Evolutionary conservation across 1,140 invertebrate genomes (phyloP).

Genomic region (Drosophila nannoptera): DNA sequence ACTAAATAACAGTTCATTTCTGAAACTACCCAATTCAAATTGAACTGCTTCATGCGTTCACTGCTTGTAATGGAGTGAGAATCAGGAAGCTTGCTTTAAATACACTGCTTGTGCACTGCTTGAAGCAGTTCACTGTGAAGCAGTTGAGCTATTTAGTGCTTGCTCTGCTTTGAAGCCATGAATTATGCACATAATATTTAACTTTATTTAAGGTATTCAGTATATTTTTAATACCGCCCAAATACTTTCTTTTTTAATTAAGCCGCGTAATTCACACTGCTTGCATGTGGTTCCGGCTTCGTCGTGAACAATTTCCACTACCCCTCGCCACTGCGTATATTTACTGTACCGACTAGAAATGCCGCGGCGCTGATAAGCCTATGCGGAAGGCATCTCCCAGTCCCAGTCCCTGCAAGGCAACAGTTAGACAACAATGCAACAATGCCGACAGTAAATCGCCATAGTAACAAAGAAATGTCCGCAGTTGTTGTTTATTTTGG

Average conservation of each 20-base stretch:
- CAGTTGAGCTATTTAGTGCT: too few species aligned
- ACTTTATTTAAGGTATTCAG: too few species aligned
- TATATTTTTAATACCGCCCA: too few species aligned
- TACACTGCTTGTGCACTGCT: too few species aligned
- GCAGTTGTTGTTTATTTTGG: conserved; percentile 74
- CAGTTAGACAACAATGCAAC: conserved; percentile 57
- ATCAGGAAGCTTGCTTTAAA: too few species aligned
- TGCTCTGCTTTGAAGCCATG: too few species aligned
- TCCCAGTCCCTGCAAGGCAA: conserved; percentile 51
- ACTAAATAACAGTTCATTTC: not conserved
- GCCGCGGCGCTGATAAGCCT: not conserved
- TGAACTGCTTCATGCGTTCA: not conserved
- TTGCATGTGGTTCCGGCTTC: not conserved
- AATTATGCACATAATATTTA: too few species aligned
- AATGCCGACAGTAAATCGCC: conserved; percentile 62
- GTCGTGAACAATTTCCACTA: too few species aligned
- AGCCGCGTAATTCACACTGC: not conserved
- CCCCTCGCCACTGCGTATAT: not conserved
- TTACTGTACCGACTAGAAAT: not conserved
- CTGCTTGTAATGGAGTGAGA: too few species aligned
- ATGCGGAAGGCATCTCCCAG: conserved; percentile 1
- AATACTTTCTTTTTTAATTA: too few species aligned
- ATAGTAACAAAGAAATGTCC: conserved; percentile 67
- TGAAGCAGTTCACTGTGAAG: too few species aligned
- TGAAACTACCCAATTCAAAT: not conserved